Percentiles rank a stretch among this genome's conserved stretches.
Evolutionary conservation across 1,140 invertebrate species (phyloP).

Genomic region (Leptopilina boulardi): DNA sequence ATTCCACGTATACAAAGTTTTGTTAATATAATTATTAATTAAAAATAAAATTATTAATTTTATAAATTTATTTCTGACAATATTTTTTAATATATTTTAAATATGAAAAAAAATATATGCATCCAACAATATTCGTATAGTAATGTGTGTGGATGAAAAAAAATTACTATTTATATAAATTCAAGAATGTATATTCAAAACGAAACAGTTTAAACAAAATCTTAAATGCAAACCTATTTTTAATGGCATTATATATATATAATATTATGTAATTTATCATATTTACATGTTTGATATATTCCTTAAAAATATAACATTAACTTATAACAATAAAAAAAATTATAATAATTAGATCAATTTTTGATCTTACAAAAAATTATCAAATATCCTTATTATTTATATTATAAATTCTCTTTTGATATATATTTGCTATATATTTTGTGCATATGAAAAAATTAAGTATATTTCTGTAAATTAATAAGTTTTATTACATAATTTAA

Average conservation of each 20-base stretch:
- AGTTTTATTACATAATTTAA: too few species aligned
- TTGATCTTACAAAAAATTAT: neutral
- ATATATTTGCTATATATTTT: too few species aligned
- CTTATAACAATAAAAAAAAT: slow-evolving; percentile 1
- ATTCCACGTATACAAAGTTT: slow-evolving; percentile 9
- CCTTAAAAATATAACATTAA: slow-evolving; percentile 10
- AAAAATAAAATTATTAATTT: neutral
- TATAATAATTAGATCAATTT: neutral
- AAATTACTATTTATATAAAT: neutral
- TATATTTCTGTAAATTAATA: too few species aligned
- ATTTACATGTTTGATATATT: slow-evolving; percentile 23
- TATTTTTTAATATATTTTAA: too few species aligned
- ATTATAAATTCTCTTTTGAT: too few species aligned
- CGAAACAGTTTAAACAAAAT: neutral
- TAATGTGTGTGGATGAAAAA: neutral
- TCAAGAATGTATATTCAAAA: neutral
- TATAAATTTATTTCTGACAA: slow-evolving; percentile 5
- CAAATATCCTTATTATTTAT: too few species aligned
- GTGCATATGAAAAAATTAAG: too few species aligned
- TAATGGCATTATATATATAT: slow-evolving; percentile 26
- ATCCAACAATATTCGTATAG: too few species aligned
- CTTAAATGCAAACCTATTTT: neutral
- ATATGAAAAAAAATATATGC: too few species aligned
- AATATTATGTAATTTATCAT: slow-evolving; percentile 8
- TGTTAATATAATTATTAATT: neutral